Conservation (phyloP, 1,140 invertebrate species). For the Brachionus rotundiformis region DNA sequence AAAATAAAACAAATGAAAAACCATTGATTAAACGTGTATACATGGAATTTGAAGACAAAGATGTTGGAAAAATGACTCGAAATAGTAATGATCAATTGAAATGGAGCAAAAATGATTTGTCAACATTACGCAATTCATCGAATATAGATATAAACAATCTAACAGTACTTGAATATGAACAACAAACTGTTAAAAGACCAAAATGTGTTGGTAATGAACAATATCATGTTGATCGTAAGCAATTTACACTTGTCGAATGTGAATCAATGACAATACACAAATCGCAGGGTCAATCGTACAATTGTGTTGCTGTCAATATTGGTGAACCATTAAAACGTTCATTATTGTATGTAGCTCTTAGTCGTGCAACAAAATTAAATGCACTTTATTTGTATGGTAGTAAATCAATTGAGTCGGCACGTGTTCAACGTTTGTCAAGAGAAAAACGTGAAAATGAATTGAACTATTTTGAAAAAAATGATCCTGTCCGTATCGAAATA, state of each 20-base stretch:
- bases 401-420: too few species aligned
- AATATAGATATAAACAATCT: neutral
- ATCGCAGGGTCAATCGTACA: too few species aligned
- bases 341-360: too few species aligned
- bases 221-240: neutral
- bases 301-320: too few species aligned
- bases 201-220: neutral
- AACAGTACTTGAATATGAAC: neutral
- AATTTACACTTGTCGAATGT: too few species aligned
- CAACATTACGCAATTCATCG: neutral
- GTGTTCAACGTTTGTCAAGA: too few species aligned
- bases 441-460: too few species aligned
- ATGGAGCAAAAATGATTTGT: neutral
- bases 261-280: too few species aligned
- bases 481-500: neutral
- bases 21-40: neutral
- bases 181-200: neutral
- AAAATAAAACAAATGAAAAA: neutral
- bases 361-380: too few species aligned
- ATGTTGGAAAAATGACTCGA: neutral
- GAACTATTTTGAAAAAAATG: neutral
- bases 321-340: too few species aligned
- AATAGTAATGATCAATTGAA: neutral
- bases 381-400: too few species aligned
- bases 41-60: neutral